A percentile compares a stretch with the other conserved stretches of the same genome.
Evolutionary conservation across 2,888 invertebrate genomes (phyloP).

Genomic region (Petrolisthes manimaculis): DNA sequence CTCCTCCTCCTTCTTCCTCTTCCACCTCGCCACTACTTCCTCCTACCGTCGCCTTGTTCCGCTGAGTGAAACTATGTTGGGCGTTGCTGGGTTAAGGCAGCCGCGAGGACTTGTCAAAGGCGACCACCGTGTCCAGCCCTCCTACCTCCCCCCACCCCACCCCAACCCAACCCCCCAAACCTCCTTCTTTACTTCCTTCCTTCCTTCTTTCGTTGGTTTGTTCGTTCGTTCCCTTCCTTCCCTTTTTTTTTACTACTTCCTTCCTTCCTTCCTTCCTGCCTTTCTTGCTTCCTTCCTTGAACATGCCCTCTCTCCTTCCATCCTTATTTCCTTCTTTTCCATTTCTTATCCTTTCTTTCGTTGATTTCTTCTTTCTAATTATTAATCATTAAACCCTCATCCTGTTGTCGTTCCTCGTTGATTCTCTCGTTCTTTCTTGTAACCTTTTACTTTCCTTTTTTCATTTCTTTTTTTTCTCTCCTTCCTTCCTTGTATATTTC

Average conservation of each 20-base stretch:
- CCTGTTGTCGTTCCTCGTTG: background rate
- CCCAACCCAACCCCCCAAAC: background rate
- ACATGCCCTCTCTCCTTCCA: background rate
- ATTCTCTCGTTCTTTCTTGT: background rate
- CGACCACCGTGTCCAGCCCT: slow-evolving; percentile 32
- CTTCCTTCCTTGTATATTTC: background rate
- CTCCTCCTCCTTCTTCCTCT: background rate
- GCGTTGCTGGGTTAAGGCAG: slow-evolving; percentile 36
- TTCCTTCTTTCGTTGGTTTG: background rate
- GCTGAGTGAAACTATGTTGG: slow-evolving; percentile 38
- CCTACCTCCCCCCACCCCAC: background rate
- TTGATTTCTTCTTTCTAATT: background rate
- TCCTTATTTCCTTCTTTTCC: background rate
- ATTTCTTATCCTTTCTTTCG: background rate
- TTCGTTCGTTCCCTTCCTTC: background rate
- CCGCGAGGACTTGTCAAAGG: slow-evolving; percentile 27
- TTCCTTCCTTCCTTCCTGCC: background rate
- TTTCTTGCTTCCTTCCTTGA: background rate
- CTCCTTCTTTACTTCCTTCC: background rate
- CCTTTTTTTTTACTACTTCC: background rate
- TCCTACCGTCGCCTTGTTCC: slow-evolving; percentile 4
- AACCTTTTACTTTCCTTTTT: background rate
- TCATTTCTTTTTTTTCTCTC: background rate
- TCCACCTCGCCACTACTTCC: background rate
- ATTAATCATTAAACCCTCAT: background rate